phyloP scores from a whole-genome alignment of 1,140 invertebrate genomes.

The Latrodectus geometricus region DNA sequence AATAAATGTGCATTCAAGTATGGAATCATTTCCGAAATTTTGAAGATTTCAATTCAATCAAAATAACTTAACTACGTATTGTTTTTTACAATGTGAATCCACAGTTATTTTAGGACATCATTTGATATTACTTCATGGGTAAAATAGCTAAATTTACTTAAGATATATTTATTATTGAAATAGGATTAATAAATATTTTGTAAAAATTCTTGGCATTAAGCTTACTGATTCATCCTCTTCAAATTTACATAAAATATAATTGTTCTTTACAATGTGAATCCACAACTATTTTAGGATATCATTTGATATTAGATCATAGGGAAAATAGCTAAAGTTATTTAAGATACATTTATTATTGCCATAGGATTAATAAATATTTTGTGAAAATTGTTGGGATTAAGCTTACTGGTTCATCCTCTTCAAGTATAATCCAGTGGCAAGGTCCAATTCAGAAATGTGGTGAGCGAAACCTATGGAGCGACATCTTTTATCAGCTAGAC shows the following conservation, averaged over 20 bases:
- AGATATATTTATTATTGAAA: neutral
- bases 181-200: too few species aligned
- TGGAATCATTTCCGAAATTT: too few species aligned
- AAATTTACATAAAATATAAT: too few species aligned
- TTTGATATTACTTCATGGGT: neutral
- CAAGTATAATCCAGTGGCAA: conserved; percentile 16
- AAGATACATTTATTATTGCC: neutral
- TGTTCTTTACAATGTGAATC: neutral
- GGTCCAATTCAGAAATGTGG: conserved; percentile 10
- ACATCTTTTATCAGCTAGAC: neutral
- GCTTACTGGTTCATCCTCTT: conserved; percentile 36
- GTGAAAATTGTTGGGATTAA: neutral
- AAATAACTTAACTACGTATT: too few species aligned
- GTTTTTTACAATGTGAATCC: neutral
- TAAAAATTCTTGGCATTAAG: neutral
- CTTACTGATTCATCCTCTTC: conserved; percentile 37
- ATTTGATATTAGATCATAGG: neutral
- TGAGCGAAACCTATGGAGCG: conserved; percentile 14
- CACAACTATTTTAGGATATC: neutral
- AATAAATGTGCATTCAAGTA: too few species aligned
- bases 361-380: too few species aligned
- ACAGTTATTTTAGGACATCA: neutral
- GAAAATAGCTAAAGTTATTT: neutral
- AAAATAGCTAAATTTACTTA: neutral
- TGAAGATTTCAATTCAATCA: neutral